Evolutionary conservation across 53 echinoderm and acorn worm genomes (phyloP).

Genomic region (Patiria pectinifera): DNA sequence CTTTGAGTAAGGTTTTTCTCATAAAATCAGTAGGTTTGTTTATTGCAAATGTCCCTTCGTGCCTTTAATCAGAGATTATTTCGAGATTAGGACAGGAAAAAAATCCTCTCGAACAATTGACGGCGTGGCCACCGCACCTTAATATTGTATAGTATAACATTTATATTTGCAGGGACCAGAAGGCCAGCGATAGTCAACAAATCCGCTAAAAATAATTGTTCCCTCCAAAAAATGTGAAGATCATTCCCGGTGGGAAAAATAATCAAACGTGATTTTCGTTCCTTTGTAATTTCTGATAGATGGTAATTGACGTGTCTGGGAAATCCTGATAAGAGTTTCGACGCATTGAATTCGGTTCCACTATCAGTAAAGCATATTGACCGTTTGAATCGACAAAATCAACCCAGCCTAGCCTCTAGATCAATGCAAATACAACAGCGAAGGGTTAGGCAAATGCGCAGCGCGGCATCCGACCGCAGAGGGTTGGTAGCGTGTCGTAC

Average conservation of each 20-base stretch:
- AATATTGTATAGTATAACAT: background rate
- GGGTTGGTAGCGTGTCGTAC: slow-evolving; percentile 17
- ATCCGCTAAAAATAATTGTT: background rate
- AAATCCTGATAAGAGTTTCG: background rate
- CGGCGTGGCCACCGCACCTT: background rate
- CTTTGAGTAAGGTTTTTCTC: no score
- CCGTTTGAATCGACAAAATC: slow-evolving; percentile 2
- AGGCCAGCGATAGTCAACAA: background rate
- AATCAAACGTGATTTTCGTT: background rate
- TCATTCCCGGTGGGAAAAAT: background rate
- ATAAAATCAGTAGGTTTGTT: no score
- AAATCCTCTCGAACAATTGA: background rate
- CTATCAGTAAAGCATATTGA: slow-evolving; percentile 54
- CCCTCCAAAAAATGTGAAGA: background rate
- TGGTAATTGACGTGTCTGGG: slow-evolving; percentile 8
- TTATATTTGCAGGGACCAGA: background rate
- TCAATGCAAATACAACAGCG: slow-evolving; percentile 31
- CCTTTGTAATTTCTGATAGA: background rate
- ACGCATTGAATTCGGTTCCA: background rate
- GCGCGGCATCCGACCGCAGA: slow-evolving; percentile 1
- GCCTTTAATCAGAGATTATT: background rate
- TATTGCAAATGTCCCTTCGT: no score
- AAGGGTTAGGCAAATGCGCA: slow-evolving; percentile 27
- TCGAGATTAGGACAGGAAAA: background rate
- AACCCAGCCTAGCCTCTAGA: background rate